Evolutionary conservation across 2,797 vertebrate genomes (phyloP), one percentile per base, ranked within the genome.

Genomic region (Odontamblyopus lacepedii): DNA sequence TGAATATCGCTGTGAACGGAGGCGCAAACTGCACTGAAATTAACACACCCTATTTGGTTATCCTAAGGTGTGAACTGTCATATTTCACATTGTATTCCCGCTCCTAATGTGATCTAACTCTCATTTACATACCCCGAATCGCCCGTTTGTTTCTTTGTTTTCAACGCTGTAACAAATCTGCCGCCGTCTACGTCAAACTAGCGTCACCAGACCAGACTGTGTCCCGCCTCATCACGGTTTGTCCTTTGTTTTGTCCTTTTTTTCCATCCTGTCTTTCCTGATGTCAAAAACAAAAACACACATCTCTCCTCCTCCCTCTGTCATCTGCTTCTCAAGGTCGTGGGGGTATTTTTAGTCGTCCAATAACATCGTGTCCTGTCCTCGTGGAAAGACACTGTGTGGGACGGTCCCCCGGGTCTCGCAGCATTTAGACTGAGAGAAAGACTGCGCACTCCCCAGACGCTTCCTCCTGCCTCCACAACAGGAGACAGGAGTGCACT

Each of bases 281-380:
- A 64, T 62, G 38, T 78, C 74, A 69, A 44, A 63, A 26, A 71
- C 26, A 65, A 38, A 62, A 16, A 69, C 26, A 69, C 23, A 7
- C 27, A 8, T 67, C 73, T 60, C 85, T 67, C 73, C 64, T 71
- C 70, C 80, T 19, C 69, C 75, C 73, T 77, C 75, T 64, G 71
- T 84, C 85, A 88, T 74, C 80, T 71, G 71, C 1, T 72, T 74
- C 74, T 77, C 88, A 91, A 90, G 86, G 90, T 88, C 84, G 84
- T 60, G 71, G 72, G 56, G 86, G 85, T 90, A 81, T 90, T 92
- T 91, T 86, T 89, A 88, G 84, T 79, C 18, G 3, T 38, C 80
- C 80, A 78, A 72, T 86, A 83, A 83, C 76, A 83, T 77, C 75
- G 63, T 67, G 78, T 88, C 81, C 80, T 26, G 38, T 38, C 61